Evolutionary conservation across 2,113 vertebrate species (phyloP), one percentile per base, ranked within the genome.

Genomic region (Eulemur macaco): DNA sequence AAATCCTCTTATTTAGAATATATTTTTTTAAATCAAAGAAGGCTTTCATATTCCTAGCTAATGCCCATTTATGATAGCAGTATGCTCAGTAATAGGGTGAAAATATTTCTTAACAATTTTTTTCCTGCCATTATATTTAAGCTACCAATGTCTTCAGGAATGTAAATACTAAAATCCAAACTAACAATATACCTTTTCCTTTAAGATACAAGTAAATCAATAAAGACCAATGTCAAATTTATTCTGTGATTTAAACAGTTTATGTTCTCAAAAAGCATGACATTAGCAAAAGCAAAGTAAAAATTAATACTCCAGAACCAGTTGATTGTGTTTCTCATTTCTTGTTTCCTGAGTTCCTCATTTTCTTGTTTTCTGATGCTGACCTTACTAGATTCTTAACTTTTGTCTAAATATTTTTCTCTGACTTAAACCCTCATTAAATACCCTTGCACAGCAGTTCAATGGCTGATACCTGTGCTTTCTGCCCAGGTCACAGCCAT

Each of bases 81-180:
- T 86, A 91, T 54, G 54, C 54, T 39, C 34, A 86, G 31, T 89
- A 74, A 82, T 13, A 80, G 8, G 4, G 17, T 85, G 14, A 25
- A 96, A 92, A 63, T 76, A 71, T 66, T 91, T 92, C 54, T 87
- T 91, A 91, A 80, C 86, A 66, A 83, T 23, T 91, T 96, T 77
- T 93, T 80, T 60, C 14, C 18, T 87, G 47, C 11, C 92, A 89
- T 93, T 91, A 31, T 66, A 89, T 86, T 96, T 89, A 85, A 94
- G 88, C 31, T 80, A 95, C 6, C 47, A 96, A 37, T 83, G 34
- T 66, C 87, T 93, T 84, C 83, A 84, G 15, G 8, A 95, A 50
- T 87, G 89, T 89, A 97, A 95, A 58, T 76, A 97, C 76, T 94
- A 96, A 90, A 95, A 74, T 74, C 9, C 42, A 82, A 96, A 94